phyloP scores from a whole-genome alignment of 2,113 vertebrate genomes.

The Oreochromis aureus region DNA sequence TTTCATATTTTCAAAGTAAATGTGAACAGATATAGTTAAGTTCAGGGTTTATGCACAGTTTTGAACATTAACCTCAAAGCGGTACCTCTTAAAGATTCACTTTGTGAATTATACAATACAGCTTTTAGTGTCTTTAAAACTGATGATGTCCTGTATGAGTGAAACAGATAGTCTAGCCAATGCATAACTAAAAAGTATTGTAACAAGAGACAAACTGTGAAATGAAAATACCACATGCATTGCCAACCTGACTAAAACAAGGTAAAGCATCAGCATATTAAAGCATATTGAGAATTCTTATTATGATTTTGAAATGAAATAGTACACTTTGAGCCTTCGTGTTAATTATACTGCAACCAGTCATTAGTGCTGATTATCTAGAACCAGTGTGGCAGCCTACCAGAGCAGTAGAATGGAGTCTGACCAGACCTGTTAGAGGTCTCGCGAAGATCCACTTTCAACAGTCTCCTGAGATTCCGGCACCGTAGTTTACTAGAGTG shows the following conservation, averaged over 20 bases:
- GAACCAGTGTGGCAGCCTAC: slow-evolving; percentile 41
- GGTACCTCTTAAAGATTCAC: background rate
- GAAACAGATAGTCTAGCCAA: background rate
- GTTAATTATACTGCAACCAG: background rate
- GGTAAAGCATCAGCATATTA: background rate
- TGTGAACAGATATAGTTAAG: background rate
- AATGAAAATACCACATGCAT: background rate
- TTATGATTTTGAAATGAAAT: background rate
- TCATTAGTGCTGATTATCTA: background rate
- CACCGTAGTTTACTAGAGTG: background rate
- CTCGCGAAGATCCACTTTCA: slow-evolving; percentile 9
- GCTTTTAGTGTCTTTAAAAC: background rate
- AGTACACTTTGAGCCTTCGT: background rate
- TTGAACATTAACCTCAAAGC: background rate
- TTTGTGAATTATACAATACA: background rate
- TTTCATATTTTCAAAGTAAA: background rate
- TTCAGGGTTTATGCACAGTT: background rate
- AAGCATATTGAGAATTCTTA: background rate
- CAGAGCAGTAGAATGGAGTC: slow-evolving; percentile 38
- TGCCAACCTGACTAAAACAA: background rate
- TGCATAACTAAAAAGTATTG: background rate
- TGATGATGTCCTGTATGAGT: background rate
- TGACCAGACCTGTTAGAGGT: slow-evolving; percentile 3
- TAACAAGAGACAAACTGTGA: background rate
- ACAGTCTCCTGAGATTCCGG: background rate